These are phyloP conservation scores for Azemiops feae DNA, from an alignment of 2,113 vertebrate genomes.

Conservation along the genomic window DNA sequence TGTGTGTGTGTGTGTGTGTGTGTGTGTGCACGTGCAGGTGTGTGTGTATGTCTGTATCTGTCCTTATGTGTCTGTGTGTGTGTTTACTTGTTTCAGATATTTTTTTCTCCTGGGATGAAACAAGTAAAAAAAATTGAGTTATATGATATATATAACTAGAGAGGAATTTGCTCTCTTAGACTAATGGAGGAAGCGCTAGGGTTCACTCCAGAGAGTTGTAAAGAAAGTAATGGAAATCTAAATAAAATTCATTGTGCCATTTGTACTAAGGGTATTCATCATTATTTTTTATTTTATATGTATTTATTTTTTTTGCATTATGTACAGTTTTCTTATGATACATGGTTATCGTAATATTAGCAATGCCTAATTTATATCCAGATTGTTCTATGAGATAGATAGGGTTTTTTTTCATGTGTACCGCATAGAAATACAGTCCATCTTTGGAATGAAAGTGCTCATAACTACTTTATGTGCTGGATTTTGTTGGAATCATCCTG, in stretches of 20 bases:
- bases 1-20: neutral
- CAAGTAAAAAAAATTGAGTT: neutral
- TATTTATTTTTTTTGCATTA: neutral
- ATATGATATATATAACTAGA: neutral
- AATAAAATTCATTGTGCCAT: neutral
- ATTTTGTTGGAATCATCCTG: neutral
- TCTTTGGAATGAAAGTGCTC: neutral
- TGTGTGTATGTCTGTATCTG: neutral
- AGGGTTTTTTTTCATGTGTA: neutral
- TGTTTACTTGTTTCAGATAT: neutral
- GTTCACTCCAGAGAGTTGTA: neutral
- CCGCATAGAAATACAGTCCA: neutral
- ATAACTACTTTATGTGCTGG: neutral
- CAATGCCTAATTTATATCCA: neutral
- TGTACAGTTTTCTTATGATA: neutral
- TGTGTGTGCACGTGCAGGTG: neutral
- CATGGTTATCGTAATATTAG: neutral
- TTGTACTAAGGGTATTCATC: neutral
- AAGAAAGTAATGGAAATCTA: neutral
- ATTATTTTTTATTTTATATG: neutral
- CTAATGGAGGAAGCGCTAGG: neutral
- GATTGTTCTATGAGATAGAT: neutral
- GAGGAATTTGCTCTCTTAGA: neutral
- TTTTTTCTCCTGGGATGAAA: neutral
- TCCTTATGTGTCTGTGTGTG: neutral